Conservation (phyloP, 2,113 vertebrate species). For the Saimiri boliviensis region DNA sequence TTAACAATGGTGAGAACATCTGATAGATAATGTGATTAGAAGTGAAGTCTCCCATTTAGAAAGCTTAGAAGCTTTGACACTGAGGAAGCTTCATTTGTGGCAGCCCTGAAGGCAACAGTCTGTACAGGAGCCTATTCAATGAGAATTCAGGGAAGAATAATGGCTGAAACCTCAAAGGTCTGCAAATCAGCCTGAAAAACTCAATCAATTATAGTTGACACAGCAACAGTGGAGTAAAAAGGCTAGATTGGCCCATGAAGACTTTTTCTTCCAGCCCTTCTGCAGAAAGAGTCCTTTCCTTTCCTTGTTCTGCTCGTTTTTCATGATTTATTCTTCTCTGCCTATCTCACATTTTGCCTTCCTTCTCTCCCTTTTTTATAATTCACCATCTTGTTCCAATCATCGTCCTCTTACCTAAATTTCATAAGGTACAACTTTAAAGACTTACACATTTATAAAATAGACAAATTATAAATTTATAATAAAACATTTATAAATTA, state of each 20-base stretch:
- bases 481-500: background rate
- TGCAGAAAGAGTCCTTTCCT: background rate
- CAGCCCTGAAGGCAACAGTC: background rate
- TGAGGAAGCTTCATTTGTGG: background rate
- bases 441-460: background rate
- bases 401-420: background rate
- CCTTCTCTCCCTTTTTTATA: background rate
- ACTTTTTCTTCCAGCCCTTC: background rate
- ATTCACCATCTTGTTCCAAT: background rate
- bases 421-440: background rate
- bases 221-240: background rate
- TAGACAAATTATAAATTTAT: background rate
- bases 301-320: background rate
- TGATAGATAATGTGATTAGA: background rate
- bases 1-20: background rate
- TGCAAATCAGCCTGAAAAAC: no score
- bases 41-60: background rate
- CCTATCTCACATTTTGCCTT: background rate
- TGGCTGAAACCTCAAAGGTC: no score
- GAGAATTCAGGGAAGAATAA: background rate
- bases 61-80: background rate
- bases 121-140: no score
- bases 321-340: background rate
- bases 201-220: background rate
- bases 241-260: accelerated